Percentiles rank a stretch among this genome's conserved stretches.
These are phyloP conservation scores for Agelastica alni DNA, from an alignment of 2,888 invertebrate genomes.

Conservation along the genomic window DNA sequence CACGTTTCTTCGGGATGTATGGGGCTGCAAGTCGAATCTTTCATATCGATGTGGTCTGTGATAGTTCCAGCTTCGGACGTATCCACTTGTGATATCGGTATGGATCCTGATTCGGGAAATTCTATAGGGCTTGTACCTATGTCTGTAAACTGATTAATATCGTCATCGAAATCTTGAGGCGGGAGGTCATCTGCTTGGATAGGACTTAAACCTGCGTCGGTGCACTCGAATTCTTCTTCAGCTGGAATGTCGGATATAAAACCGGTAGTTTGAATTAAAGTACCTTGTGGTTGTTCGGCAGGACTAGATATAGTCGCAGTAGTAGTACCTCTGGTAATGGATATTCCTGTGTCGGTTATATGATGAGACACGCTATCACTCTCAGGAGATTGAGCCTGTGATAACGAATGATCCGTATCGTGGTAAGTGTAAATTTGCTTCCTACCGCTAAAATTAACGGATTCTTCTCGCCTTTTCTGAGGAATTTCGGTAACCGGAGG, in stretches of 20 bases:
- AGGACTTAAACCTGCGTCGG: conserved; percentile 62
- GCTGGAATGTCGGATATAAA: conserved; percentile 56
- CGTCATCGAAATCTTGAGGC: conserved; percentile 50
- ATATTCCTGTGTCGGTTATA: conserved; percentile 62
- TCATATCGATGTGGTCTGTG: conserved; percentile 60
- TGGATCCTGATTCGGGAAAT: conserved; percentile 55
- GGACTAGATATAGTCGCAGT: conserved; percentile 58
- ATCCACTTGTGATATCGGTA: conserved; percentile 55
- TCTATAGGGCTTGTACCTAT: conserved; percentile 60
- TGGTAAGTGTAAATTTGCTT: conserved; percentile 60
- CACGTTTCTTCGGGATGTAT: conserved; percentile 54
- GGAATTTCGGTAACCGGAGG: conserved; percentile 48
- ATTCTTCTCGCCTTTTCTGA: conserved; percentile 58
- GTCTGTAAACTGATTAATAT: conserved; percentile 56
- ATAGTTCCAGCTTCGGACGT: conserved; percentile 60
- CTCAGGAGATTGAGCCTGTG: conserved; percentile 51
- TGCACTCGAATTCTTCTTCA: conserved; percentile 60
- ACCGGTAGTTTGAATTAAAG: conserved; percentile 53
- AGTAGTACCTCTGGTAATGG: conserved; percentile 58
- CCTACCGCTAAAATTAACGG: conserved; percentile 59
- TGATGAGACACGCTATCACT: conserved; percentile 60
- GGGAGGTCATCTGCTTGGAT: conserved; percentile 60
- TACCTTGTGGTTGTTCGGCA: conserved; percentile 51
- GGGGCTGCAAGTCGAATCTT: conserved; percentile 61
- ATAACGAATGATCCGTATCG: conserved; percentile 39